Base-by-base conservation (phyloP, 2,113 vertebrate species). In the Aegithalos caudatus region DNA sequence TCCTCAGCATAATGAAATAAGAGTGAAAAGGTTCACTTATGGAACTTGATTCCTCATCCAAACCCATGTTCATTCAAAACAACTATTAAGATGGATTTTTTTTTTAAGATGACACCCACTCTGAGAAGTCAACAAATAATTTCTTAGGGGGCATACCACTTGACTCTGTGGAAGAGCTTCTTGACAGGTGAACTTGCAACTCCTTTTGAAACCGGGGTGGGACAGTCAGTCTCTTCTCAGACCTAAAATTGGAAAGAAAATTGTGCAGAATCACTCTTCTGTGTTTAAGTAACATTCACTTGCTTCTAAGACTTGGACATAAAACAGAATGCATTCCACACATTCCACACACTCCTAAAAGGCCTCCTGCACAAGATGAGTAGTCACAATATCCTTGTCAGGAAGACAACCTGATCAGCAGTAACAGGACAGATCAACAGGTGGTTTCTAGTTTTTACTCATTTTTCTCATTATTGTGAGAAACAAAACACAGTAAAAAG, bases 121-220 rank as follows among this genome's bases (percentile, higher is more conserved):
- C 18, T 27, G 6, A 80, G 10, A 7, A 50, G 27, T 17, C 5
- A 7, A 65, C 23, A 82, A 61, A 45, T 64, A 20, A 12, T 9
- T 69, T 76, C 37, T 37, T 61, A 65, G 60, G 44, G 28, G 51
- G 35, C 73, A 53, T 98, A 98, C 98, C 98, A 77, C 88, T 97
- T 69, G 93, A 94, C 86, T 98, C 98, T 82, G 79, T 58, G 35
- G 95, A 60, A 86, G 86, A 95, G 37, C 93, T 92, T 92, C 94
- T 97, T 73, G 97, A 96, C 16, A 97, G 87, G 51, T 97, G 97
- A 86, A 97, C 97, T 65, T 97, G 96, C 47, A 96, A 88, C 31
- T 98, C 97, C 81, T 96, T 98, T 69, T 97, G 98, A 89, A 97
- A 97, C 37, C 97, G 94, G 58, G 97, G 95, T 35, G 97, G 95